phyloP scores from a whole-genome alignment of 2,113 vertebrate genomes.

The Procavia capensis region DNA sequence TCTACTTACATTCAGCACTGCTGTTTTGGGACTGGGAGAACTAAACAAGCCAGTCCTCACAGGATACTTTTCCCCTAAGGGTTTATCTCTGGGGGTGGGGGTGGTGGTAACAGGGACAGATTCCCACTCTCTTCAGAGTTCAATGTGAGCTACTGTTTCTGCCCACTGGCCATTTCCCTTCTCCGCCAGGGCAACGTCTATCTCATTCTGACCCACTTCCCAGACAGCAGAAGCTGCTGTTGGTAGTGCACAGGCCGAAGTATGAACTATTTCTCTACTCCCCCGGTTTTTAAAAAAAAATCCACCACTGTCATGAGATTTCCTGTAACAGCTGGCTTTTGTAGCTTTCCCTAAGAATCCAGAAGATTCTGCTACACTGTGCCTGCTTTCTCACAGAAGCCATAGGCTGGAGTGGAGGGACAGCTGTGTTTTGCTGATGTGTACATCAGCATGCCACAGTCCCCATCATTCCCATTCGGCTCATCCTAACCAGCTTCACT shows the following conservation, averaged over 20 bases:
- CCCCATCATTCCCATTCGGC: background rate
- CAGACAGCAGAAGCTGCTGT: background rate
- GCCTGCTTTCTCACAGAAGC: fast-evolving
- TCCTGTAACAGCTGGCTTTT: background rate
- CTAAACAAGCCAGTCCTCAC: background rate
- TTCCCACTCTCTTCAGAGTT: background rate
- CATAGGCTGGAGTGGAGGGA: background rate
- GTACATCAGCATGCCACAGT: fast-evolving
- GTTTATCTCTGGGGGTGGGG: background rate
- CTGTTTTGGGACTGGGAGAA: background rate
- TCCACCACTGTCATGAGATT: background rate
- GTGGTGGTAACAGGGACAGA: background rate
- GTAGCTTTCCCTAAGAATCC: background rate
- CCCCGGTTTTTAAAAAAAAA: background rate
- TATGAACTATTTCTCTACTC: background rate
- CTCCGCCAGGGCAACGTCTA: background rate
- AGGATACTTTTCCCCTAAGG: background rate
- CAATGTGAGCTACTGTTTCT: background rate
- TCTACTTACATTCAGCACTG: background rate
- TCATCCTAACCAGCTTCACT: background rate
- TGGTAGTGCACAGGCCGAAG: background rate
- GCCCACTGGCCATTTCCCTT: background rate
- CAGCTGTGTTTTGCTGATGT: fast-evolving
- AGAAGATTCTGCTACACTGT: background rate
- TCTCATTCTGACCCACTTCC: background rate